Evolutionary conservation across 2,797 vertebrate genomes (phyloP).

Genomic region (Ispidina lecontei): DNA sequence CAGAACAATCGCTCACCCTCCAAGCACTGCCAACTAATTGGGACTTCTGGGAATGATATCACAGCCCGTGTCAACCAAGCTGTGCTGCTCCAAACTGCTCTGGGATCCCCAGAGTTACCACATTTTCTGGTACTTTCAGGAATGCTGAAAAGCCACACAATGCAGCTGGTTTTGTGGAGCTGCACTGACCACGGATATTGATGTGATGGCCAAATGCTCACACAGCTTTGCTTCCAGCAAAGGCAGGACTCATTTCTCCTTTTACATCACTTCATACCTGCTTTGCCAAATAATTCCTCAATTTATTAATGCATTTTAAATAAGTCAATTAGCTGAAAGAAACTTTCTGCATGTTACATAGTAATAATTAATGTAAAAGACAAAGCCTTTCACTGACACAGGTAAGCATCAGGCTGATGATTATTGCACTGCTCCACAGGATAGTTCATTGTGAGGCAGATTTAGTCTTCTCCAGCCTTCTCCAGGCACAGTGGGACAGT

Average conservation of each 20-base stretch:
- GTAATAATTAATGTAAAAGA: background rate
- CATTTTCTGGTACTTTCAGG: slow-evolving; percentile 35
- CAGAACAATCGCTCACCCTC: slow-evolving; percentile 63
- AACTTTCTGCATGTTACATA: background rate
- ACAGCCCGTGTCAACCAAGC: slow-evolving; percentile 51
- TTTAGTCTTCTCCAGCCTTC: background rate
- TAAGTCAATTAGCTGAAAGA: background rate
- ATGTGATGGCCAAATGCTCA: background rate
- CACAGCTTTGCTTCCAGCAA: background rate
- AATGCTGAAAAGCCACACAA: slow-evolving; percentile 43
- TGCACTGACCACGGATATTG: background rate
- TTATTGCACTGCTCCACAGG: background rate
- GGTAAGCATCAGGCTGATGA: background rate
- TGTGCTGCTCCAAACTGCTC: slow-evolving; percentile 38
- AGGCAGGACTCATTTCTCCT: background rate
- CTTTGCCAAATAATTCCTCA: background rate
- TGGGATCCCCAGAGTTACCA: slow-evolving; percentile 41
- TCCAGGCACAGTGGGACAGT: background rate
- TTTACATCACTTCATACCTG: background rate
- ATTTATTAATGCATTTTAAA: background rate
- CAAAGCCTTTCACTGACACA: background rate
- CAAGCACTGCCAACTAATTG: slow-evolving; percentile 70
- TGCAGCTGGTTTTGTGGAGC: background rate
- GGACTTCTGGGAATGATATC: slow-evolving; percentile 67
- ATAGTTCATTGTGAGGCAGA: background rate